phyloP scores from a whole-genome alignment of 2,797 vertebrate genomes.

The Tarsius wallacei region DNA sequence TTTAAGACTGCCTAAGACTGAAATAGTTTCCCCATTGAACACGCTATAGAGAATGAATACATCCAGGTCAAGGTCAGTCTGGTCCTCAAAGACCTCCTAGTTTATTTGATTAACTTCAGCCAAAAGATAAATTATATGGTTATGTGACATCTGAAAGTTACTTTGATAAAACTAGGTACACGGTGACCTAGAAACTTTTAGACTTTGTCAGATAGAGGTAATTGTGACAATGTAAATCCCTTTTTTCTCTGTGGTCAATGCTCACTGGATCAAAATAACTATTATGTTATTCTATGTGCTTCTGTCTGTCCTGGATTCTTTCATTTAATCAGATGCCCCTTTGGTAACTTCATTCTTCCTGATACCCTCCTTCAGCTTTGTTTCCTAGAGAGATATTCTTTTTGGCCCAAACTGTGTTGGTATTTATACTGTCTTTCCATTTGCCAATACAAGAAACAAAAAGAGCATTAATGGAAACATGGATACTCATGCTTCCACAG shows the following conservation, averaged over 20 bases:
- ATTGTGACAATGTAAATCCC: constrained; percentile 63
- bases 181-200: constrained; percentile 81
- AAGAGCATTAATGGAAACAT: not conserved
- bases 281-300: not conserved
- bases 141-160: constrained; percentile 74
- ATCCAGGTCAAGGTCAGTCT: constrained; percentile 61
- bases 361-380: not conserved
- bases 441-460: constrained; percentile 40
- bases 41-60: constrained; percentile 70
- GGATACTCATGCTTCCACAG: not conserved
- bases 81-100: constrained; percentile 75
- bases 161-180: constrained; percentile 64
- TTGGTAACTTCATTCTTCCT: not conserved
- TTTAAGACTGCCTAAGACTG: constrained; percentile 61
- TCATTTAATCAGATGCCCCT: constrained; percentile 9
- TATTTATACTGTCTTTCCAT: not conserved
- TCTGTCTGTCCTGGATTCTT: not conserved
- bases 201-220: constrained; percentile 68
- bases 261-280: constrained; percentile 65
- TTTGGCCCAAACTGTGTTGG: not conserved
- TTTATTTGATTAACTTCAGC: constrained; percentile 79
- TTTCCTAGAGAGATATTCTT: constrained; percentile 38
- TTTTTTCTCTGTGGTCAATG: constrained; percentile 1
- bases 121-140: constrained; percentile 76
- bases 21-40: constrained; percentile 78